Evolutionary conservation across 2,888 invertebrate genomes (phyloP), one percentile per base, ranked within the genome.

Genomic region (Plagodis dolabraria): DNA sequence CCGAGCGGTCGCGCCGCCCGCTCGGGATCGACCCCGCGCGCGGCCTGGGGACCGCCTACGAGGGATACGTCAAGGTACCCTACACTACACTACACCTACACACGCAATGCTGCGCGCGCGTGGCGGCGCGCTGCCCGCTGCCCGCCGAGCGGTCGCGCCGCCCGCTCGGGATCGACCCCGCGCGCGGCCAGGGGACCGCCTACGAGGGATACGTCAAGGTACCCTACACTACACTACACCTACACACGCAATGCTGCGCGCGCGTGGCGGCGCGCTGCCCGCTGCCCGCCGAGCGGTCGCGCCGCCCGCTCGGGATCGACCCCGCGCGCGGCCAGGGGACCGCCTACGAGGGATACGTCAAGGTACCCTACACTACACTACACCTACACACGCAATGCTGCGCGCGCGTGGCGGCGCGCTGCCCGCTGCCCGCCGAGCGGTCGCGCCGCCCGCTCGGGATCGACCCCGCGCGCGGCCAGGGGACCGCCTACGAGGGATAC

Each of bases 301-400:
- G 98, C 82, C 94, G 99, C 68, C 98, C 98, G 53, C 94, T 98
- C 64, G 98, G 98, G 55, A 98, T 98, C 69, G 98, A 98, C 93
- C 98, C 98, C 10, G 97, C 97, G 7, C 94, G 98, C 74, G 99
- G 99, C 1, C 98, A 99, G 85, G 99, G 99, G 64, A 95, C 95
- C 45, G 95, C 95, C 47, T 97, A 95, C 79, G 95, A 95, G 82
- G 97, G 96, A 56, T 96, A 87, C 65, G 87, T 88, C 60, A 86
- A 86, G 86, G 87, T 86, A 49, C 35, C 0, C 5, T 9, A n/a
- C 42, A n/a, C 38, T 38, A 38, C 38, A 38, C 38, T n/a, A n/a
- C n/a, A n/a, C n/a, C n/a, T n/a, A n/a, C 99, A 99, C 92, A 97
- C 98, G 71, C 95, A 96, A 51, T 99, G 99, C 88, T 97, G 98